Evolutionary conservation across 2,113 vertebrate genomes (phyloP).

Genomic region (Arvicanthis niloticus): DNA sequence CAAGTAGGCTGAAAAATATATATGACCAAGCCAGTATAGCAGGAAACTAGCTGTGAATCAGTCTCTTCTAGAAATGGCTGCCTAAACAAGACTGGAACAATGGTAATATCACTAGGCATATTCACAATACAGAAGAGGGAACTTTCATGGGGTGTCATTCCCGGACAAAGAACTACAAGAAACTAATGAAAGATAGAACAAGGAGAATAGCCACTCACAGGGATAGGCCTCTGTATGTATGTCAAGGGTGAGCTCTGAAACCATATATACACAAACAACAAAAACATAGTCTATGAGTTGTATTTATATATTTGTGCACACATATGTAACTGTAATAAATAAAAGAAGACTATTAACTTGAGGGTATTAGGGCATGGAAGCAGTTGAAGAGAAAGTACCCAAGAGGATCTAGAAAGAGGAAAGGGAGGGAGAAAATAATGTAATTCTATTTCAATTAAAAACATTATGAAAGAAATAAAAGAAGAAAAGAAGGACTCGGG

Average conservation of each 20-base stretch:
- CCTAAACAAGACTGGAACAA: not conserved
- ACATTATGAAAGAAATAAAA: not conserved
- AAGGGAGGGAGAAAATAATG: not conserved
- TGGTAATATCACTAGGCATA: not conserved
- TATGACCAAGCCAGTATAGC: not conserved
- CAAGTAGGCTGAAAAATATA: not conserved
- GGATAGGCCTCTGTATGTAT: not conserved
- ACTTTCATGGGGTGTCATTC: not conserved
- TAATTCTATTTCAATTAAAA: not conserved
- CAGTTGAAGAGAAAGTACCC: not conserved
- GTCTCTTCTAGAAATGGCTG: not conserved
- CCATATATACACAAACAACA: not conserved
- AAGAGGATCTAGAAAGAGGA: not conserved
- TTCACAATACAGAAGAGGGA: not conserved
- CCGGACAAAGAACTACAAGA: not conserved
- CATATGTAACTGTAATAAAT: not conserved
- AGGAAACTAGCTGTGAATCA: not conserved
- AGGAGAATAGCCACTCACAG: not conserved
- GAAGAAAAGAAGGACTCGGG: not conserved
- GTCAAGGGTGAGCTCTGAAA: not conserved
- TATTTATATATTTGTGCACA: not conserved
- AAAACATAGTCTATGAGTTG: not conserved
- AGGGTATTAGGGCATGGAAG: not conserved
- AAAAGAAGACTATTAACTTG: not conserved
- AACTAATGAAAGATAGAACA: not conserved